phyloP scores from a whole-genome alignment of 1,140 invertebrate genomes.

The Hylyphantes graminicola region DNA sequence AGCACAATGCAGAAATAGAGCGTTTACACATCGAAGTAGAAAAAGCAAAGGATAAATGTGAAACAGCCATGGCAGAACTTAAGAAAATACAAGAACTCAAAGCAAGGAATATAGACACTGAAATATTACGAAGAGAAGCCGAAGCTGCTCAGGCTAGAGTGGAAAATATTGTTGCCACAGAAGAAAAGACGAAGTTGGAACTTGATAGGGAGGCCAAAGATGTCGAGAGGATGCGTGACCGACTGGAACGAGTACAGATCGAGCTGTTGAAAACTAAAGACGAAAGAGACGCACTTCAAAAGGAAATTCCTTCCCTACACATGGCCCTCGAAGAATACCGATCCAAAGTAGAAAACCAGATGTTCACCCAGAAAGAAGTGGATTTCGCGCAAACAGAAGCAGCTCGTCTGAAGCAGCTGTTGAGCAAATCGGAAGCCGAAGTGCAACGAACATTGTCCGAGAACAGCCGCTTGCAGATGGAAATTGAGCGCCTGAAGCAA shows the following conservation, averaged over 20 bases:
- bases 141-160: conserved; percentile 81
- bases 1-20: conserved; percentile 63
- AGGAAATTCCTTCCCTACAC: conserved; percentile 63
- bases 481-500: conserved; percentile 84
- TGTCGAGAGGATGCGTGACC: conserved; percentile 84
- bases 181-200: conserved; percentile 84
- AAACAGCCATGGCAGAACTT: conserved; percentile 61
- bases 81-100: conserved; percentile 60
- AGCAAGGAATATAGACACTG: conserved; percentile 60
- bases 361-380: conserved; percentile 47
- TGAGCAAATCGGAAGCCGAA: conserved; percentile 64
- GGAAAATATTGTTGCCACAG: conserved; percentile 77
- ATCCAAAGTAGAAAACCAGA: conserved; percentile 29
- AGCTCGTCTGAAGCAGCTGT: conserved; percentile 62
- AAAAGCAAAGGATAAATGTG: conserved; percentile 72
- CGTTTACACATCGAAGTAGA: conserved; percentile 76
- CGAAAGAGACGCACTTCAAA: conserved; percentile 70
- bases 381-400: conserved; percentile 59
- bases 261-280: conserved; percentile 77
- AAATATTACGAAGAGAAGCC: conserved; percentile 71
- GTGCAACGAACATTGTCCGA: conserved; percentile 64
- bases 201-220: conserved; percentile 85
- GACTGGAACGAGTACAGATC: conserved; percentile 82
- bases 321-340: conserved; percentile 9
- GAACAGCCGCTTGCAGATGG: conserved; percentile 70